Base-by-base conservation (phyloP, 2,113 vertebrate species). In the Lycaon pictus region DNA sequence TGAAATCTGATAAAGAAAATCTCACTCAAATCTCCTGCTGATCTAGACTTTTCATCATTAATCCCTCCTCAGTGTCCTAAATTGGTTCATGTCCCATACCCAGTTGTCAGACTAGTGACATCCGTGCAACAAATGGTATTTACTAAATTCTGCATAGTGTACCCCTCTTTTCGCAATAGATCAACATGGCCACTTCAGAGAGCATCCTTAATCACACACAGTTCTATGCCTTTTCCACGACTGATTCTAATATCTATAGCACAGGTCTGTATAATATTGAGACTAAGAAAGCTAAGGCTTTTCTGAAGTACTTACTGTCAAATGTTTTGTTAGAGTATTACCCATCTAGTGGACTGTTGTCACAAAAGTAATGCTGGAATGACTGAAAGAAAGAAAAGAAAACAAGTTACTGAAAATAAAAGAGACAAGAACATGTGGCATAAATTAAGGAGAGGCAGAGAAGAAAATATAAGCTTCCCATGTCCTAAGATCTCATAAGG, bases 1-100 rank as follows among this genome's bases (percentile, higher is more conserved):
- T 95, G 20, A 92, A 92, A 86, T 72, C n/a, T 13, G 62, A 48
- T 62, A 89, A 62, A 92, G 51, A 89, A 85, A 96, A 81, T 29
- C 62, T 93, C 58, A n/a, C 12, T 20, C 62, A 48, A 51, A 22
- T 77, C 10, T 65, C 19, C 12, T 6, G 27, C 3, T 89, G 13
- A 2, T 67, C 7, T 90, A 43, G 11, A 0, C 5, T 71, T 95
- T 93, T 63, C 56, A 56, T 92, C 15, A 56, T 43, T 67, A n/a
- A 74, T 76, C 13, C 10, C 72, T 58, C 23, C 16, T 53, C 25
- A 51, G 25, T 56, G 0, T 29, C 55, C 35, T 77, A 76, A 53
- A 7, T 60, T 74, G 23, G 35, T 74, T 96, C n/a, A 63, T 29
- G 17, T 71, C 22, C 10, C 32, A 32, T 7, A 53, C 12, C 7